Conservation (phyloP, 2,888 invertebrate species). For the Dryocosmus kuriphilus region DNA sequence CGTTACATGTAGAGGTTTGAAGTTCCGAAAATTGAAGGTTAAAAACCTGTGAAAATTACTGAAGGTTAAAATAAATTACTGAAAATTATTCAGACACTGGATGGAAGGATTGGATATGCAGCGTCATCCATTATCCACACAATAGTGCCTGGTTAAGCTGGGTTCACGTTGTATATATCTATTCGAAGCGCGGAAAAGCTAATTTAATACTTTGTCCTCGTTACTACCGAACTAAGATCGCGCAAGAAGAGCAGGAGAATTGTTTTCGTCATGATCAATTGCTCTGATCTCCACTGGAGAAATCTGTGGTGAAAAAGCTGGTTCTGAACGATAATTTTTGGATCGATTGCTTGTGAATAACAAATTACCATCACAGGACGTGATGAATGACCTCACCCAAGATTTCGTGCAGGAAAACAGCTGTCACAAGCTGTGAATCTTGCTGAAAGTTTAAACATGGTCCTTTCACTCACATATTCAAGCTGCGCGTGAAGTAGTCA, state of each 20-base stretch:
- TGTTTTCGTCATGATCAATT: background rate
- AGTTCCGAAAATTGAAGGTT: background rate
- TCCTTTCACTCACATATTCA: too few relatives aligned
- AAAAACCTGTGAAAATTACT: constrained; percentile 4
- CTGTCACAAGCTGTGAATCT: too few relatives aligned
- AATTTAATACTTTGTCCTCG: constrained; percentile 9
- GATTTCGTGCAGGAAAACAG: too few relatives aligned
- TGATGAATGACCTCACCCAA: too few relatives aligned
- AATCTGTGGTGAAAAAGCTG: background rate
- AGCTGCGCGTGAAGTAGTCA: too few relatives aligned
- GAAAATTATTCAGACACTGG: constrained; percentile 4
- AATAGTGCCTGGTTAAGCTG: background rate
- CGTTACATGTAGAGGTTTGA: background rate
- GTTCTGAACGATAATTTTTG: background rate
- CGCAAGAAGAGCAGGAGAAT: background rate
- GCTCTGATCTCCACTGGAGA: background rate
- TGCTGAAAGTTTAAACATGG: too few relatives aligned
- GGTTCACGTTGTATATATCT: constrained; percentile 1
- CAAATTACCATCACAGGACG: background rate
- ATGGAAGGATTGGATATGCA: constrained; percentile 10
- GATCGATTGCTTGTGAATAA: background rate
- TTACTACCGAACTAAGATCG: background rate
- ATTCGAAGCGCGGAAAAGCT: constrained; percentile 18
- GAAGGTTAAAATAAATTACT: too few relatives aligned
- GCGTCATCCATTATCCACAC: constrained; percentile 8